Base-by-base conservation (phyloP, 1,140 invertebrate genomes). In the Glomeris maerens region DNA sequence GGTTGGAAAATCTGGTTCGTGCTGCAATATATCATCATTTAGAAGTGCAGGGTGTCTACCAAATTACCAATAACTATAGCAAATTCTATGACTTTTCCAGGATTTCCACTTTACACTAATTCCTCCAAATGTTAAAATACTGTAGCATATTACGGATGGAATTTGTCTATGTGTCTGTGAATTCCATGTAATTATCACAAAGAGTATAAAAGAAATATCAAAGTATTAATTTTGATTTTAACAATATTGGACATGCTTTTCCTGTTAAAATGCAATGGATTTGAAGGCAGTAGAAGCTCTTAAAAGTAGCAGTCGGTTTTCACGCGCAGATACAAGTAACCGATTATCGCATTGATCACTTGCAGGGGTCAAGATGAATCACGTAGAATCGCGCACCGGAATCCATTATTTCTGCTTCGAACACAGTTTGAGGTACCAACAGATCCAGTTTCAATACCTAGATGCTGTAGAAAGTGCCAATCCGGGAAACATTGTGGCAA, bases 391-490 rank as follows among this genome's bases (percentile, higher is more conserved):
- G 36, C 68, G 69, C 49, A 62, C 66, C 55, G 70, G 65, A 14
- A 60, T 67, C 42, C 74, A 73, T 36, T 81, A 80, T 64, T 94
- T 92, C 63, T 70, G 74, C 3, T 92, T 81, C 64, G 81, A 86
- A 54, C 88, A 93, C 58, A 84, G 72, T 62, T 63, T 72, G 25
- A 71, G 77, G 17, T 93, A 93, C 64, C 81, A 81, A 61, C 70
- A 79, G 58, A 65, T 84, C 23, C 83, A 89, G 60, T 71, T 74
- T 45, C 70, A 72, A 60, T 91, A 90, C 62, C 68, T 85, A 25
- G 67, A 78, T 54, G 84, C 84, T 45, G 79, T 90, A 17, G 81
- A 87, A 62, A 80, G 78, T 57, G 72, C 82, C 21, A 80, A 89
- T 66, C 80, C 84, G 1, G 81, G 89, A 57, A 83, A 80, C 63